Evolutionary conservation across 1,140 invertebrate genomes (phyloP).

Genomic region (Drosophila sulfurigaster): DNA sequence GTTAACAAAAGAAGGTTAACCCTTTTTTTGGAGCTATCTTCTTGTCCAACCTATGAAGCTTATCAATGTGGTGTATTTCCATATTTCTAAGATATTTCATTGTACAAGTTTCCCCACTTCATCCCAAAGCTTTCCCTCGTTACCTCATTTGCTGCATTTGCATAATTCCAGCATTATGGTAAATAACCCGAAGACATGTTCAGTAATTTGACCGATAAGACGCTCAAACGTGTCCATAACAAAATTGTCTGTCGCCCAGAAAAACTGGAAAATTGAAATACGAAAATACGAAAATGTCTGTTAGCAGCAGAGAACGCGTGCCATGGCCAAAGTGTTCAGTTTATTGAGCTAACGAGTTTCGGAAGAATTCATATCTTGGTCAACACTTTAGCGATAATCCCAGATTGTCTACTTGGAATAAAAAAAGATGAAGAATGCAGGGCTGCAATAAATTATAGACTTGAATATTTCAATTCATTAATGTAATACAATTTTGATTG

Average conservation of each 20-base stretch:
- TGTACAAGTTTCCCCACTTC: background rate
- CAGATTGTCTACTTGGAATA: no score
- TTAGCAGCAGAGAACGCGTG: slow-evolving; percentile 48
- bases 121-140: slow-evolving; percentile 5
- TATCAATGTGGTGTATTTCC: background rate
- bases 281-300: slow-evolving; percentile 23
- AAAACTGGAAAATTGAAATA: slow-evolving; percentile 39
- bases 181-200: slow-evolving; percentile 50
- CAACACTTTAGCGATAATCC: background rate
- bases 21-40: background rate
- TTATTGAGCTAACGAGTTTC: slow-evolving; percentile 11
- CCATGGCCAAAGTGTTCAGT: slow-evolving; percentile 45
- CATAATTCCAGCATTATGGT: slow-evolving; percentile 48
- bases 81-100: background rate
- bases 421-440: no score
- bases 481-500: no score
- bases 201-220: slow-evolving; percentile 65
- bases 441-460: no score
- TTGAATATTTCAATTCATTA: no score
- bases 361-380: background rate
- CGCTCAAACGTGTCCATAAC: slow-evolving; percentile 58
- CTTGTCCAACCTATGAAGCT: background rate
- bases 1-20: slow-evolving; percentile 33
- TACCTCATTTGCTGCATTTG: slow-evolving; percentile 40
- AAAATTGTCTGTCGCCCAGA: slow-evolving; percentile 30